Base-by-base conservation (phyloP, 1,140 invertebrate species). In the Colletes latitarsis region DNA sequence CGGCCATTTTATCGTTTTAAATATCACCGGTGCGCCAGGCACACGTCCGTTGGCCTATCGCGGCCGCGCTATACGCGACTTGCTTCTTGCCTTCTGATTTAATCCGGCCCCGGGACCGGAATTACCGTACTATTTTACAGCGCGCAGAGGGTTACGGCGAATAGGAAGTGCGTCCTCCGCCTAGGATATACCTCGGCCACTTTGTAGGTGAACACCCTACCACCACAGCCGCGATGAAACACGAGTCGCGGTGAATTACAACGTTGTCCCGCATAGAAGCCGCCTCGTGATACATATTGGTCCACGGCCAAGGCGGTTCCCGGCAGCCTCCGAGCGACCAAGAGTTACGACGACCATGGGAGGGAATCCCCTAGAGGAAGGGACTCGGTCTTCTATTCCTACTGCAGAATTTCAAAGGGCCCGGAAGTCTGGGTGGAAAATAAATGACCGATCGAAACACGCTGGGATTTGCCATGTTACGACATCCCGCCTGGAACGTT, bases 221-320 rank as follows among this genome's bases (percentile, higher is more conserved):
- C 30, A 4, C 15, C 43, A 46, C 6, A 6, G 64, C 8, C n/a
- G n/a, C 76, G 67, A 78, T 71, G 76, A 70, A 78, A 78, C 76
- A 71, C 76, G 76, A 71, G 68, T 71, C 76, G n/a, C 57, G 58
- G 76, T 71, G 68, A 78, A 71, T 78, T 78, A 78, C 76, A 55
- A 55, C 76, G 57, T 52, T 55, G 39, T 71, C n/a, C 68, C 76
- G 49, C 10, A 21, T 60, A 46, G 30, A 71, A 78, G 58, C 64
- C 39, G 70, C 21, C 67, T 55, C 53, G 76, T 63, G 76, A 78
- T 78, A 78, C 68, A 78, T 78, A 78, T 71, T 71, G 68, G 76
- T 52, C 76, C 76, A 57, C 15, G 49, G 74, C 9, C 49, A 15
- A 55, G n/a, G n/a, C 58, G 6, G 30, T 30, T 30, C 30, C 17